Evolutionary conservation across 2,888 invertebrate genomes (phyloP).

Genomic region (Troides helena): DNA sequence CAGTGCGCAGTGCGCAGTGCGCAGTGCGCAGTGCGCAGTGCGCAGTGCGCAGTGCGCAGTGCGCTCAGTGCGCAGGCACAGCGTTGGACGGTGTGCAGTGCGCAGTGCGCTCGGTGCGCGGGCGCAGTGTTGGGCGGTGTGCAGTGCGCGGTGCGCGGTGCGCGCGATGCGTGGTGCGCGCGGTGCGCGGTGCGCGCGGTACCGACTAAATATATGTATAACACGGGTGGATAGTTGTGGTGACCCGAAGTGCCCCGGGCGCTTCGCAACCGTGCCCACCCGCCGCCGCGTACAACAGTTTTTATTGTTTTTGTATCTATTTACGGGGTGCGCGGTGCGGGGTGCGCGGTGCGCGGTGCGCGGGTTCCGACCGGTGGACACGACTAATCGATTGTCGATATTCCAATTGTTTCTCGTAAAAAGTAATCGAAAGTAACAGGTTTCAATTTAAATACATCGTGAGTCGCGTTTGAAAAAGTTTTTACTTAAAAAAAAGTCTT

Average conservation of each 20-base stretch:
- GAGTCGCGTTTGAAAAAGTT: background rate
- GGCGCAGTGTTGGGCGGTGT: too few species aligned
- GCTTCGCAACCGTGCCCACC: slow-evolving; percentile 70
- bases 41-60: too few species aligned
- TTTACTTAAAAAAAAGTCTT: too few species aligned
- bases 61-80: too few species aligned
- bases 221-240: slow-evolving; percentile 37
- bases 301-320: slow-evolving; percentile 79
- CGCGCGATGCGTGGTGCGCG: too few species aligned
- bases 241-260: slow-evolving; percentile 56
- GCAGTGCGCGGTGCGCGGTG: too few species aligned
- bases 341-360: slow-evolving; percentile 34
- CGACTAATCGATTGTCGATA: slow-evolving; percentile 31
- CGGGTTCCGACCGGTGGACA: slow-evolving; percentile 44
- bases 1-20: too few species aligned
- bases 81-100: too few species aligned
- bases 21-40: too few species aligned
- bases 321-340: slow-evolving; percentile 63
- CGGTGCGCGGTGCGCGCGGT: too few species aligned
- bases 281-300: slow-evolving; percentile 74
- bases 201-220: too few species aligned
- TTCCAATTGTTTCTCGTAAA: slow-evolving; percentile 20
- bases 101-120: too few species aligned
- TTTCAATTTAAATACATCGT: background rate
- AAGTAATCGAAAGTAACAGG: background rate